Evolutionary conservation across 1,140 invertebrate genomes (phyloP), one percentile per base, ranked within the genome.

Genomic region (Micrasema minimum): DNA sequence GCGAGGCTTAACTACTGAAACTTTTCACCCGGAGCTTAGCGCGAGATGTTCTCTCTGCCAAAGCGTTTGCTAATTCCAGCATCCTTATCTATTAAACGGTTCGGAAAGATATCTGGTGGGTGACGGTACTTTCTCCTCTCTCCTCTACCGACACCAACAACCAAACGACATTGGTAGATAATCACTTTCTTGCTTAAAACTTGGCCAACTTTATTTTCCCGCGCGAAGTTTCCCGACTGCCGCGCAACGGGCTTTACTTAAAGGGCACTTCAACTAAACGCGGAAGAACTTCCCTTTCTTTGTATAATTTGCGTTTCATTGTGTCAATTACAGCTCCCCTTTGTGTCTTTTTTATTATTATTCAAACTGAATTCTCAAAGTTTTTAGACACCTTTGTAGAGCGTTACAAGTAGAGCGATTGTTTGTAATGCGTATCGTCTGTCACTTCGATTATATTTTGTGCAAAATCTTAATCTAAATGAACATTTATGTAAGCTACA

Each of bases 41-140:
- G 65, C 65, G 61, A 50, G 68, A 71, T 74, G 66, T 70, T 68
- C 72, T 69, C 53, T 71, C 64, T 46, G 53, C 69, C 65, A 74
- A 71, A 71, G 69, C 69, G 69, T 66, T 65, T 38, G 73, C 73
- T 75, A 75, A 75, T 75, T 75, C 73, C 72, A 31, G 62, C 72
- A 64, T 53, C 68, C 73, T 75, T 75, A 75, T 75, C 73, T 75
- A 75, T 75, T 75, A 75, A 75, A 75, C 73, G 69, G 73, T 75
- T 75, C 69, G 73, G 73, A 75, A 75, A 75, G 73, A 75, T 75
- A 72, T 59, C 55, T 51, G 38, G 65, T 9, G 14, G 53, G 45
- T 48, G 64, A 41, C 31, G 71, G 23, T n/a, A n/a, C n/a, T n/a
- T n/a, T n/a, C n/a, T n/a, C n/a, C n/a, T n/a, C n/a, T n/a, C n/a